phyloP scores from a whole-genome alignment of 1,140 invertebrate species.

The Pseudomyrmex flavicornis region DNA sequence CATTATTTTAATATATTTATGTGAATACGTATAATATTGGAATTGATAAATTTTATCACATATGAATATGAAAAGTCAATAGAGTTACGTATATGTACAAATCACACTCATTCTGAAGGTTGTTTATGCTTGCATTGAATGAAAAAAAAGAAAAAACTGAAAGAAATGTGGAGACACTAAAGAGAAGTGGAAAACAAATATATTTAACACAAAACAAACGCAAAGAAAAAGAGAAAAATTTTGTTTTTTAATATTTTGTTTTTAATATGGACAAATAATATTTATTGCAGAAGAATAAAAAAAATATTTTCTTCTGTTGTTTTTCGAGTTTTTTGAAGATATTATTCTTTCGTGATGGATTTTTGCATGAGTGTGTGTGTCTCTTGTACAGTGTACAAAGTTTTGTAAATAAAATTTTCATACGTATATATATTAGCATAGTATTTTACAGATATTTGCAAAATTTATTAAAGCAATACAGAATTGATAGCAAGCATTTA shows the following conservation, averaged over 20 bases:
- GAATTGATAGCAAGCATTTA: slow-evolving; percentile 67
- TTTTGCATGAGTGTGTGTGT: background rate
- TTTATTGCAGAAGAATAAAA: slow-evolving; percentile 34
- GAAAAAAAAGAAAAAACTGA: background rate
- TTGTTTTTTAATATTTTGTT: background rate
- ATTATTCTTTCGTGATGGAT: slow-evolving; percentile 52
- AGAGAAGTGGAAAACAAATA: background rate
- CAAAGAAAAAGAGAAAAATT: background rate
- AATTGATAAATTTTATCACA: slow-evolving; percentile 45
- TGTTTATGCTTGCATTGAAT: slow-evolving; percentile 41
- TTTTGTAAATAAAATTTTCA: slow-evolving; percentile 77
- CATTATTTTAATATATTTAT: slow-evolving; percentile 23
- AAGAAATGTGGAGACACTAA: background rate
- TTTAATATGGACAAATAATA: slow-evolving; percentile 2
- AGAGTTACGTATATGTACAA: slow-evolving; percentile 33
- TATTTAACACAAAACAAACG: background rate
- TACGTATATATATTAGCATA: slow-evolving; percentile 66
- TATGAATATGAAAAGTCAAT: slow-evolving; percentile 25
- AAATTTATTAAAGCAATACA: slow-evolving; percentile 63
- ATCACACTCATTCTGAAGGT: slow-evolving; percentile 33
- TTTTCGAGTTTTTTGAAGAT: slow-evolving; percentile 42
- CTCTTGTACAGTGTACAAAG: slow-evolving; percentile 75
- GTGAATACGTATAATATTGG: slow-evolving; percentile 47
- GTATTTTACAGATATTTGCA: slow-evolving; percentile 65
- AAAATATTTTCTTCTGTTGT: slow-evolving; percentile 48